phyloP scores from a whole-genome alignment of 2,888 invertebrate genomes.

The Schrankia costaestrigalis region DNA sequence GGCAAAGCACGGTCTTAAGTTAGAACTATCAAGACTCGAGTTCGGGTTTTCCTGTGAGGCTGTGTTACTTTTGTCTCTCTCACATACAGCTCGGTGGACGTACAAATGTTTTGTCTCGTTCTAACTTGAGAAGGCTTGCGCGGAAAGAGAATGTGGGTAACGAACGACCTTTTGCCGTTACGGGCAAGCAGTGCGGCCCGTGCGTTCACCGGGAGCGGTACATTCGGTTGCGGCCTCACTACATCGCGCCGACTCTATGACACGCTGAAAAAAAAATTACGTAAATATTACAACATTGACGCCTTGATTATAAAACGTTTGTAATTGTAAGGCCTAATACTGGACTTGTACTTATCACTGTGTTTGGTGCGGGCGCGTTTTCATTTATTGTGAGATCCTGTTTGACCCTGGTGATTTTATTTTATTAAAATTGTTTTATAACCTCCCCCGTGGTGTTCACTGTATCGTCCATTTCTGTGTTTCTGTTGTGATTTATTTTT shows the following conservation, averaged over 20 bases:
- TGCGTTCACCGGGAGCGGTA: conserved; percentile 69
- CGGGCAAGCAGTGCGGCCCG: conserved; percentile 78
- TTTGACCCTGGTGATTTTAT: conserved; percentile 72
- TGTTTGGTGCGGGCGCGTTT: conserved; percentile 46
- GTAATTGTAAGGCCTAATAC: conserved; percentile 45
- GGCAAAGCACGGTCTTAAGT: conserved; percentile 72
- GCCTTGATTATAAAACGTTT: conserved; percentile 70
- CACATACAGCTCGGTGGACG: conserved; percentile 31
- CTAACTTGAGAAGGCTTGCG: conserved; percentile 77
- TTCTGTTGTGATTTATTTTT: conserved; percentile 68
- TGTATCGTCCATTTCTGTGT: conserved; percentile 57
- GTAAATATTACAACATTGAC: conserved; percentile 77
- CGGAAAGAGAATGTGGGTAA: conserved; percentile 81
- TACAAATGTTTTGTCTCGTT: conserved; percentile 54
- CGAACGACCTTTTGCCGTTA: conserved; percentile 79
- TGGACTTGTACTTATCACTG: conserved; percentile 40
- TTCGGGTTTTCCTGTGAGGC: conserved; percentile 76
- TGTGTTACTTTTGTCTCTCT: conserved; percentile 54
- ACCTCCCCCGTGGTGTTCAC: conserved; percentile 58
- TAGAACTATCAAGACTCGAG: conserved; percentile 75
- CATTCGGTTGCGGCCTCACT: conserved; percentile 37
- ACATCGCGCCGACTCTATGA: conserved; percentile 61
- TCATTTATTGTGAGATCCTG: conserved; percentile 64
- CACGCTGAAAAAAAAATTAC: conserved; percentile 75
- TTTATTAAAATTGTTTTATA: conserved; percentile 66